Base-by-base conservation (phyloP, 2,888 invertebrate species). In the Arge pagana region DNA sequence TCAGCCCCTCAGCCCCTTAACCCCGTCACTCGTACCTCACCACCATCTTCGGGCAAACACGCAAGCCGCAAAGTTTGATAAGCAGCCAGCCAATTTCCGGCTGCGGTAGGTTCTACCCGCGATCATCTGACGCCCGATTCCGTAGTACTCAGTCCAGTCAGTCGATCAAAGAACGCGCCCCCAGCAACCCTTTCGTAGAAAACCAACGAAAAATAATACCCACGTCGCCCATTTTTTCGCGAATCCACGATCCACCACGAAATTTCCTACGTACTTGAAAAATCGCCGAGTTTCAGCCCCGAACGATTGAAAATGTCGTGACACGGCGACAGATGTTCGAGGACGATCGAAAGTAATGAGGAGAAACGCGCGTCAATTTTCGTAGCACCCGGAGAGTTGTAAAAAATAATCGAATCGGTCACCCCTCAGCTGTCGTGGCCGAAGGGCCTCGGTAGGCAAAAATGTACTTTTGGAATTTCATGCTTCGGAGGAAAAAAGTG, bases 21-120 rank as follows among this genome's bases (percentile, higher is more conserved):
- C 45, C 33, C 30, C 39, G 49, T 21, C 51, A 37, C 50, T 48
- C 37, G 31, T 49, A 28, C 28, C 8, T 7, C 28, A n/a, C 39
- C 18, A 10, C 37, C 50, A 43, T 50, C 37, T 55, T 58, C 57
- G 65, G 65, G 61, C 65, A 73, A 72, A 70, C 76, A 76, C 75
- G 75, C 75, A 70, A 76, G 67, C 73, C 74, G 62, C 74, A 74
- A 76, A 75, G 73, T 76, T 76, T 74, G 76, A 76, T 75, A 76
- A 73, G 71, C 74, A 71, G 69, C 45, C 74, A 74, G 71, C 72
- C 74, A 76, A 76, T 76, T 76, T 76, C 76, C 76, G 76, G 74
- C 74, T 74, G 73, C 64, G 74, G 72, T 70, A n/a, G n/a, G n/a
- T n/a, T n/a, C n/a, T n/a, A n/a, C n/a, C n/a, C n/a, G n/a, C n/a